Evolutionary conservation across 1,140 invertebrate genomes (phyloP).

Genomic region (Micrasema longulum): DNA sequence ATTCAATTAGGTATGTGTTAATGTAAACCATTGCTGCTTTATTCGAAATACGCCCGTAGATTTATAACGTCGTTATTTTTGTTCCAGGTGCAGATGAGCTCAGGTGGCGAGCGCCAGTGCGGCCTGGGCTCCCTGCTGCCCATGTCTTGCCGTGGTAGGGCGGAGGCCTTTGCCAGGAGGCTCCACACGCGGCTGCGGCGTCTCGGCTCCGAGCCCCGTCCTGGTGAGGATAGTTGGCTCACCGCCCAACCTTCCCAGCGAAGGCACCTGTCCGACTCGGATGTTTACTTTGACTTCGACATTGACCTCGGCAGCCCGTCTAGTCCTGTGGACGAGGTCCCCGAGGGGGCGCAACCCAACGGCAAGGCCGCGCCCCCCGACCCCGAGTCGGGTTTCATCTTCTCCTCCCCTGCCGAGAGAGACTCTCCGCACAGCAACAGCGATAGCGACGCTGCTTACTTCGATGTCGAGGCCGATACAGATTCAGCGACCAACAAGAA

Average conservation of each 20-base stretch:
- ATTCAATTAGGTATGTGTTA: too few species aligned
- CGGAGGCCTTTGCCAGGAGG: slow-evolving; percentile 82
- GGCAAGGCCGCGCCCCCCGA: slow-evolving; percentile 64
- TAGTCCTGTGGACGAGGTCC: slow-evolving; percentile 75
- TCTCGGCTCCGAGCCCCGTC: slow-evolving; percentile 68
- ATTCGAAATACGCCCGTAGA: too few species aligned
- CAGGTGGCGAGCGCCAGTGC: slow-evolving; percentile 63
- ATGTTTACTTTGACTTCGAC: slow-evolving; percentile 72
- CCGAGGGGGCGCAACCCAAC: slow-evolving; percentile 61
- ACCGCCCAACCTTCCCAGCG: slow-evolving; percentile 61
- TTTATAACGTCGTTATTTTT: too few species aligned
- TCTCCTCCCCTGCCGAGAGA: slow-evolving; percentile 57
- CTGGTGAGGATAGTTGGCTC: slow-evolving; percentile 66
- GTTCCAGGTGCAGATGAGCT: slow-evolving; percentile 68
- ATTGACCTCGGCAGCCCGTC: slow-evolving; percentile 73
- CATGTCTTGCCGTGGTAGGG: slow-evolving; percentile 81
- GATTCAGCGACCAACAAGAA: slow-evolving; percentile 59
- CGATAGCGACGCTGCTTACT: slow-evolving; percentile 64
- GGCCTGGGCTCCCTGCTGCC: slow-evolving; percentile 66
- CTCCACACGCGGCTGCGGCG: slow-evolving; percentile 79
- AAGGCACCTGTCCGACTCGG: slow-evolving; percentile 69
- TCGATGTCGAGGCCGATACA: slow-evolving; percentile 61
- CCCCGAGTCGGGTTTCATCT: slow-evolving; percentile 68
- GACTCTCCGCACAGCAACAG: slow-evolving; percentile 46
- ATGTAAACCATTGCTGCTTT: too few species aligned